These are phyloP conservation scores for Xestia c-nigrum DNA, from an alignment of 2,888 invertebrate species.

Conservation along the genomic window DNA sequence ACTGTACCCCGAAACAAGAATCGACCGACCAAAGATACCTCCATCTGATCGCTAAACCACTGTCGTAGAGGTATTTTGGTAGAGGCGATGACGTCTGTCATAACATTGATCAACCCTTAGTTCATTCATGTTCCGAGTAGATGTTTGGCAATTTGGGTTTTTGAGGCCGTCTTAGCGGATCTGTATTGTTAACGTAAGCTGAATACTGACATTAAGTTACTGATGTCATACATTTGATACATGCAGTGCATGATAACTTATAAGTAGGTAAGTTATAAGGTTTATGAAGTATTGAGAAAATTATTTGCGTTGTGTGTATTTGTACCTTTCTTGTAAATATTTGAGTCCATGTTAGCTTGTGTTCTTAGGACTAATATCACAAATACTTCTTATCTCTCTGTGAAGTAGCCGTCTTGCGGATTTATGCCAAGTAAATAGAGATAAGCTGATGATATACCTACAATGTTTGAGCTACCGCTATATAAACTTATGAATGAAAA, in stretches of 20 bases:
- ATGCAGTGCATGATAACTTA: slow-evolving; percentile 43
- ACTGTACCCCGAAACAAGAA: slow-evolving; percentile 68
- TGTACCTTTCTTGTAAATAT: neutral
- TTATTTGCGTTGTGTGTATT: neutral
- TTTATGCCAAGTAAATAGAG: slow-evolving; percentile 24
- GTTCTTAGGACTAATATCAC: neutral
- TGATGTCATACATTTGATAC: slow-evolving; percentile 57
- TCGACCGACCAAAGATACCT: slow-evolving; percentile 57
- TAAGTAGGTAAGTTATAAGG: neutral
- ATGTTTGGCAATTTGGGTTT: slow-evolving; percentile 84
- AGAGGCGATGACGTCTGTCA: slow-evolving; percentile 81
- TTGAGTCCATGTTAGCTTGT: neutral
- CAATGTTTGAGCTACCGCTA: slow-evolving; percentile 6
- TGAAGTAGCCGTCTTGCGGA: slow-evolving; percentile 11
- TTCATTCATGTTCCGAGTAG: slow-evolving; percentile 86
- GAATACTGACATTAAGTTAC: slow-evolving; percentile 57
- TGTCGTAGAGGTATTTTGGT: slow-evolving; percentile 72
- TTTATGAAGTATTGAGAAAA: slow-evolving; percentile 2
- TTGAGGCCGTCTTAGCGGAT: slow-evolving; percentile 86
- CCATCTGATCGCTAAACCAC: slow-evolving; percentile 44
- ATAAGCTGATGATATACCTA: neutral
- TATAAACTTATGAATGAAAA: neutral
- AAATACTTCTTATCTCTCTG: neutral
- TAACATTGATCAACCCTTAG: slow-evolving; percentile 88
- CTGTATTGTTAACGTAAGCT: slow-evolving; percentile 68